Base-by-base conservation (phyloP, 2,888 invertebrate species). In the Congeria kusceri region DNA sequence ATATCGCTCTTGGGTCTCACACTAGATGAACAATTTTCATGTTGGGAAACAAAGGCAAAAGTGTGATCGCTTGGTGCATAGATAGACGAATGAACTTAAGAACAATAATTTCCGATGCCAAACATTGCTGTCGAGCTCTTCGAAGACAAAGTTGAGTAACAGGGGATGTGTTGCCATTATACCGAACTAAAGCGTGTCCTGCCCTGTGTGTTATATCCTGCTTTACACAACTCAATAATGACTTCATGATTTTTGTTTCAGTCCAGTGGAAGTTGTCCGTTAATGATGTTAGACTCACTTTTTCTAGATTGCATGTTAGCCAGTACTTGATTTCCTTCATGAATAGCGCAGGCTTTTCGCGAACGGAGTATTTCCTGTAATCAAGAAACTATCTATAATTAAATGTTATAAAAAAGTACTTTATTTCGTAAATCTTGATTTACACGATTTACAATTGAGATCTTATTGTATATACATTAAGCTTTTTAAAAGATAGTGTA, bases 21-120 rank as follows among this genome's bases (percentile, higher is more conserved):
- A 74, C 56, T 44, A 74, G 63, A 53, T 74, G 74, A 29, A 74
- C 59, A n/a, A 74, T 62, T 47, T 74, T 74, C 68, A 74, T 29
- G 56, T 68, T 68, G 20, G 68, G 68, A 68, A 56, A 68, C 4
- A 25, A 25, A 15, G 62, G 67, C 20, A 74, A 56, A 25, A 74
- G 28, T 11, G 27, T 25, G 15, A 20, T 25, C n/a, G 27, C 29
- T 15, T 70, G 39, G 9, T 28, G 27, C 70, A 70, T 70, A 13
- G 44, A 39, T 27, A 70, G 29, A 25, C 70, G 70, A n/a, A 70
- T 63, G 15, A 70, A 63, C 29, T 70, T 70, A n/a, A 70, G 11
- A 32, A 46, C 39, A 25, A 28, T 23, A 11, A 44, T 23, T 1
- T 62, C 39, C 25, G 70, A 29, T 27, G 23, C 32, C 1, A 62